Conservation (phyloP, 2,888 invertebrate species). For the Parthenolecanium corni region DNA sequence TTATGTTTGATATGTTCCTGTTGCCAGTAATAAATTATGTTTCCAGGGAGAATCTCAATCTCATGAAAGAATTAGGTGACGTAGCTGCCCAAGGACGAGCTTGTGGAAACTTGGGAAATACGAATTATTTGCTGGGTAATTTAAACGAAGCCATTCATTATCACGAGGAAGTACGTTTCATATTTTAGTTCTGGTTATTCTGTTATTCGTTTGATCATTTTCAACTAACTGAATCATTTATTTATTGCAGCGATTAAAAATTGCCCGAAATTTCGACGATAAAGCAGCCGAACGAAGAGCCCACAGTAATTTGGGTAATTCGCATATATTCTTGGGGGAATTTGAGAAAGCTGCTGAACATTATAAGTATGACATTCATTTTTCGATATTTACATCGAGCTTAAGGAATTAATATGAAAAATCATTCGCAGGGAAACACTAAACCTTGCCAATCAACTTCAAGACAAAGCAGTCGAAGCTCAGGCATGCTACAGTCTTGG, state of each 20-base stretch:
- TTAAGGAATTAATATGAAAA: conserved; percentile 22
- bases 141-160: conserved; percentile 85
- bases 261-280: conserved; percentile 87
- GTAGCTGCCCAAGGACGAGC: conserved; percentile 87
- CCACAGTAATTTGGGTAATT: conserved; percentile 91
- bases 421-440: conserved; percentile 59
- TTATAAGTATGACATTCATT: conserved; percentile 66
- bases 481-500: conserved; percentile 96
- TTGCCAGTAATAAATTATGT: conserved; percentile 7
- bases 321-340: conserved; percentile 91
- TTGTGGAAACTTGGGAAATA: conserved; percentile 94
- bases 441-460: conserved; percentile 76
- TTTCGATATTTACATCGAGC: too few relatives aligned
- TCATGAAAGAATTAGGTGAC: conserved; percentile 84
- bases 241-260: conserved; percentile 56
- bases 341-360: conserved; percentile 91
- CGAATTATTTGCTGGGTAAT: conserved; percentile 88
- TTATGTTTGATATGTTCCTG: neutral
- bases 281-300: conserved; percentile 88
- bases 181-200: neutral
- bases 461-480: conserved; percentile 89
- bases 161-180: conserved; percentile 64
- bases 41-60: conserved; percentile 69
- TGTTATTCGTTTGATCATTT: too few relatives aligned
- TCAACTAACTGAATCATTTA: neutral